Evolutionary conservation across 1,140 invertebrate genomes (phyloP).

Genomic region (Zaprionus lachaisei): DNA sequence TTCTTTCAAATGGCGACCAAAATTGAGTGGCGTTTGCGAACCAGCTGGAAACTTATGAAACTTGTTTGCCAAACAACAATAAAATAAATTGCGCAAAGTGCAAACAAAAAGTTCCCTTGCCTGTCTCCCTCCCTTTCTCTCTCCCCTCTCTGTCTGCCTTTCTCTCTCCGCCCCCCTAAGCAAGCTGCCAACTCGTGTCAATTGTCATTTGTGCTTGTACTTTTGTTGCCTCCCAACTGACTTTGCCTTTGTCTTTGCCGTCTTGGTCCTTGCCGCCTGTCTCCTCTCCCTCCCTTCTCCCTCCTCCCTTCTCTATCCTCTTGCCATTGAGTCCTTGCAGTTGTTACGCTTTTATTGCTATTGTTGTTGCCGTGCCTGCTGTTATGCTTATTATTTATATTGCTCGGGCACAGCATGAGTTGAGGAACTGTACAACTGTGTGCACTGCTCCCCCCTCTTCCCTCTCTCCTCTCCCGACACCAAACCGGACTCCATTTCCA

Average conservation of each 20-base stretch:
- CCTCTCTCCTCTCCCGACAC: neutral
- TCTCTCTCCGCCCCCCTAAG: neutral
- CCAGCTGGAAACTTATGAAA: conserved; percentile 77
- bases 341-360: conserved; percentile 66
- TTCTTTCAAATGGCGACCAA: conserved; percentile 61
- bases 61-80: conserved; percentile 79
- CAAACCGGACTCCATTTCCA: neutral
- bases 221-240: conserved; percentile 44
- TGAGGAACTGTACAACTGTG: neutral
- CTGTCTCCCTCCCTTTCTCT: neutral
- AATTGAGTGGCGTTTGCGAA: conserved; percentile 77
- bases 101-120: conserved; percentile 34
- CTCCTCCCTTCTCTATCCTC: neutral
- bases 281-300: conserved; percentile 23
- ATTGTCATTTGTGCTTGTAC: conserved; percentile 69
- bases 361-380: conserved; percentile 57
- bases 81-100: conserved; percentile 77
- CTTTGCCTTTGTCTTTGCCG: conserved; percentile 45
- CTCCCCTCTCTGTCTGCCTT: neutral
- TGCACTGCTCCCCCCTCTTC: neutral
- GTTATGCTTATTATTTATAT: conserved; percentile 75
- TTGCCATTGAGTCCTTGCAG: conserved; percentile 21
- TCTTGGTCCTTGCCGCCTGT: neutral
- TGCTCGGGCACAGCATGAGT: conserved; percentile 44
- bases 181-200: conserved; percentile 55